Percentiles rank a stretch among this genome's conserved stretches.
Evolutionary conservation across 2,888 invertebrate genomes (phyloP).

Genomic region (Ochropleura leucogaster): DNA sequence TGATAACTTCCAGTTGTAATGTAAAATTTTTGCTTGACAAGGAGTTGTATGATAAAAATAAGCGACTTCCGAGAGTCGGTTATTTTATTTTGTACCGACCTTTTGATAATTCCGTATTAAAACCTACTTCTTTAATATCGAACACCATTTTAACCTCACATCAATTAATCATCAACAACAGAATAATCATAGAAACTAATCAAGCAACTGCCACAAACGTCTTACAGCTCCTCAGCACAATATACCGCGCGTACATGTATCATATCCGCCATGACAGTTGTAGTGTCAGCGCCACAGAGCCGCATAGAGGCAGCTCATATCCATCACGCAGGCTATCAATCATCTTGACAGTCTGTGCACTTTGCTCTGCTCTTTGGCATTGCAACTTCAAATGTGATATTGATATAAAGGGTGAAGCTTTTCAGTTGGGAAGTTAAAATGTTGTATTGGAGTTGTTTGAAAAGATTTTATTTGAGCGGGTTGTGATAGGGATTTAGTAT

Average conservation of each 20-base stretch:
- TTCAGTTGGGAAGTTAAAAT: conserved; percentile 21
- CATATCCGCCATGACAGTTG: conserved; percentile 55
- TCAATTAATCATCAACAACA: conserved; percentile 32
- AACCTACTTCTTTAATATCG: neutral
- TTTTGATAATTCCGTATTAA: no score
- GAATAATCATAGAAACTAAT: conserved; percentile 49
- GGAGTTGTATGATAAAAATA: no score
- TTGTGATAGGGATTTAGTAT: neutral
- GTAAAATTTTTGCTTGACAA: no score
- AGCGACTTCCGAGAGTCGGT: no score
- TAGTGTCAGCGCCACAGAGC: conserved; percentile 46
- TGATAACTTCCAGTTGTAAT: no score
- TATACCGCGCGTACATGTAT: conserved; percentile 50
- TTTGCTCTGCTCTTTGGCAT: conserved; percentile 56
- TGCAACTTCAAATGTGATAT: conserved; percentile 50
- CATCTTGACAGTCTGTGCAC: conserved; percentile 67
- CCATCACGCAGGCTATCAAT: conserved; percentile 70
- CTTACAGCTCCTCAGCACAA: conserved; percentile 31
- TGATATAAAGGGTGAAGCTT: conserved; percentile 21
- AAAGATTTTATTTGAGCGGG: neutral
- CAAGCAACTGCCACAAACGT: conserved; percentile 39
- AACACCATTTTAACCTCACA: neutral
- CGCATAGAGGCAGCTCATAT: conserved; percentile 44
- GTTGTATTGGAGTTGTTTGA: no score
- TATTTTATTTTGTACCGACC: no score